Evolutionary conservation across 1,140 invertebrate genomes (phyloP).

Genomic region (Anoplophora glabripennis): DNA sequence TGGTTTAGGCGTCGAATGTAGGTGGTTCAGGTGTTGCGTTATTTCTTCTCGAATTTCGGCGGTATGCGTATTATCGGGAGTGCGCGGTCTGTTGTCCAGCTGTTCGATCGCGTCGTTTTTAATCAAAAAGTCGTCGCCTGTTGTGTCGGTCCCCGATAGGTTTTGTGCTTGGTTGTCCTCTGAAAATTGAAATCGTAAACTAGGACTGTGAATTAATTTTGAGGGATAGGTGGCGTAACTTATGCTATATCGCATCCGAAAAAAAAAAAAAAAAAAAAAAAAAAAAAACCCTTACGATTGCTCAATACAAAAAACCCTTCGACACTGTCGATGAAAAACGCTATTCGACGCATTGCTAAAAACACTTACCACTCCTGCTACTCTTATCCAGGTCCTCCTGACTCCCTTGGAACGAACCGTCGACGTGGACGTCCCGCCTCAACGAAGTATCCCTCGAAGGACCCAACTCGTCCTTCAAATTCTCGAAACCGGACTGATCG

Average conservation of each 20-base stretch:
- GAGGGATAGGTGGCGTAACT: too few species aligned
- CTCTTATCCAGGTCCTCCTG: slow-evolving; percentile 45
- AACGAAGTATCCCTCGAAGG: slow-evolving; percentile 62
- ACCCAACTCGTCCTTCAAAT: slow-evolving; percentile 69
- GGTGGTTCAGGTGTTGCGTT: slow-evolving; percentile 40
- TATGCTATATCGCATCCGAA: too few species aligned
- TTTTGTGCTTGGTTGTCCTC: slow-evolving; percentile 17
- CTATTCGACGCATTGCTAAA: background rate
- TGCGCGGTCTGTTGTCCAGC: slow-evolving; percentile 14
- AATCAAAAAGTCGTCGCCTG: slow-evolving; percentile 36
- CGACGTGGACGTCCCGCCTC: slow-evolving; percentile 59
- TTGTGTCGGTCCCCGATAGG: slow-evolving; percentile 34
- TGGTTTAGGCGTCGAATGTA: slow-evolving; percentile 19
- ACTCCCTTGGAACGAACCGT: slow-evolving; percentile 54
- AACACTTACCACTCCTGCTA: slow-evolving; percentile 39
- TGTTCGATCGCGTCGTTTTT: slow-evolving; percentile 26
- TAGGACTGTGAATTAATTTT: too few species aligned
- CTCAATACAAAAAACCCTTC: too few species aligned
- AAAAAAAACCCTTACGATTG: too few species aligned
- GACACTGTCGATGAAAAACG: too few species aligned
- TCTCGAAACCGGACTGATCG: slow-evolving; percentile 75
- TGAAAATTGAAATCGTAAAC: background rate
- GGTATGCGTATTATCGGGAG: slow-evolving; percentile 17
- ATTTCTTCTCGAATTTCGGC: slow-evolving; percentile 43
- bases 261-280: too few species aligned